These are phyloP conservation scores for Gracilinanus agilis DNA, from an alignment of 2,113 vertebrate species.

Conservation along the genomic window DNA sequence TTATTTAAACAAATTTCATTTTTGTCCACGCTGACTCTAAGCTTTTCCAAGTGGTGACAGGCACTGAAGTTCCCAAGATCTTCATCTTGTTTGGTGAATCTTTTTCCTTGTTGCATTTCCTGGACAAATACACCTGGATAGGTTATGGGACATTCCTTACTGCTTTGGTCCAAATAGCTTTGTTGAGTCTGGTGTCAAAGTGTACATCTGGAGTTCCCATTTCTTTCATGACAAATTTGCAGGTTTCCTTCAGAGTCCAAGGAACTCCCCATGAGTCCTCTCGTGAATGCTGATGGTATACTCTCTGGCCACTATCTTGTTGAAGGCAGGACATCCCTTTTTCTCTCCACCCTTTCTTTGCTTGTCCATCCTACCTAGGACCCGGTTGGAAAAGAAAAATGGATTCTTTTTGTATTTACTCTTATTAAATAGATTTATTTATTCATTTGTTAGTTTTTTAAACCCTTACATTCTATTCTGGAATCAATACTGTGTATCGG, in stretches of 20 bases:
- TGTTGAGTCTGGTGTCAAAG: not conserved
- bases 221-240: not conserved
- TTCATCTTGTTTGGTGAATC: not conserved
- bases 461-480: too few species aligned
- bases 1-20: not conserved
- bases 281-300: not conserved
- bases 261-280: not conserved
- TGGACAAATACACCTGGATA: not conserved
- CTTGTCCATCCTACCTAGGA: not conserved
- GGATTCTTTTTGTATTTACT: not conserved
- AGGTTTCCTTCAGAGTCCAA: not conserved
- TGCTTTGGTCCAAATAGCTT: not conserved
- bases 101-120: not conserved
- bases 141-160: not conserved
- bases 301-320: not conserved
- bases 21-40: not conserved
- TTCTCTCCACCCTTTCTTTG: not conserved
- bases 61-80: not conserved
- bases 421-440: not conserved
- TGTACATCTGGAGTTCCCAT: not conserved
- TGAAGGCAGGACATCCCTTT: not conserved
- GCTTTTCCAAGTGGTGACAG: not conserved
- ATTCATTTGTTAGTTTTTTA: too few species aligned
- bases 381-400: not conserved
- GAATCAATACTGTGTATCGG: too few species aligned